Evolutionary conservation across 2,797 vertebrate genomes (phyloP), one percentile per base, ranked within the genome.

Genomic region (Silurus lanzhouensis): DNA sequence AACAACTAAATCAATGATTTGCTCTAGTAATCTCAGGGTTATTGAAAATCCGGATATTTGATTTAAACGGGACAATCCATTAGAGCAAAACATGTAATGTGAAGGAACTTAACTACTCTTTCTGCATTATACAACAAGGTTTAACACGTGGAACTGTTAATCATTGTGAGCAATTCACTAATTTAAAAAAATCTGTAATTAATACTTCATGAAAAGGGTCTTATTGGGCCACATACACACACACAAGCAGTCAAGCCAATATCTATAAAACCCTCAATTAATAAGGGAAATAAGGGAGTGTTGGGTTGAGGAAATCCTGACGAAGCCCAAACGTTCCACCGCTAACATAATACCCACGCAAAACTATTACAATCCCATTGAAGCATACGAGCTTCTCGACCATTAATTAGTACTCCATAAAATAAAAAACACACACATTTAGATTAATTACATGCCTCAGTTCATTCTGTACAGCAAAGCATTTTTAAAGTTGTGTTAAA

Each of bases 401-500:
- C n/a, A 52, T 81, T 81, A 81, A 81, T 77, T 38, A 31, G 9
- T 3, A 31, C 10, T 20, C 55, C 17, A 27, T 25, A 63, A 58
- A 44, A 75, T 0, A 2, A 55, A 25, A 14, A 9, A 9, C 10
- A 66, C 14, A 27, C 2, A 14, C 1, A 46, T 17, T 25, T 38
- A 0, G 13, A 66, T 52, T 81, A 66, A 52, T 81, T 66, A 25
- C 48, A 66, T 9, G n/a, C 44, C n/a, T 66, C 44, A 19, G 44
- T 66, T 66, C 48, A 83, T 52, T 22, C 15, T 27, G 52, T 52
- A 0, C 70, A 60, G 57, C 55, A 77, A 60, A 85, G 48, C 15
- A 60, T 87, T 68, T 82, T 86, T 68, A 84, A 87, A 90, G 92
- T 91, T 93, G 92, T 93, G 89, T 94, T 95, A 90, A 91, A 94